These are phyloP conservation scores for Cotesia glomerata DNA, from an alignment of 1,140 invertebrate genomes.

Conservation along the genomic window DNA sequence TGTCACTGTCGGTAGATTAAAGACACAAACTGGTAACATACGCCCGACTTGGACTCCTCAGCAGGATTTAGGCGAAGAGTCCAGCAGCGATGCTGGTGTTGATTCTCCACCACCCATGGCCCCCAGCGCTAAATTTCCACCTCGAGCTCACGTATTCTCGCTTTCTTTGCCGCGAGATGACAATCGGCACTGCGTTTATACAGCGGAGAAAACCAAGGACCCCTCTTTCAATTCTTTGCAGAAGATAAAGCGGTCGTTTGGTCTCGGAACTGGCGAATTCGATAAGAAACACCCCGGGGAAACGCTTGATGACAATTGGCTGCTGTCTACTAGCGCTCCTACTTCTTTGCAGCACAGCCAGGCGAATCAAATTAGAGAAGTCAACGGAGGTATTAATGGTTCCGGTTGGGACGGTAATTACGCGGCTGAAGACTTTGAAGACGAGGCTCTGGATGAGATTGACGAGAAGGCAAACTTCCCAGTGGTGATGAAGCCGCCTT, in stretches of 20 bases:
- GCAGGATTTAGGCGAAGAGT: slow-evolving; percentile 74
- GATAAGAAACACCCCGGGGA: slow-evolving; percentile 41
- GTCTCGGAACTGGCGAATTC: slow-evolving; percentile 43
- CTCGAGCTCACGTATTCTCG: slow-evolving; percentile 74
- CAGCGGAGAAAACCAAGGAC: slow-evolving; percentile 62
- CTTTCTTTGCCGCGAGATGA: slow-evolving; percentile 73
- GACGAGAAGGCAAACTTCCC: slow-evolving; percentile 48
- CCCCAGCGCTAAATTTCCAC: slow-evolving; percentile 67
- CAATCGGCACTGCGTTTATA: slow-evolving; percentile 64
- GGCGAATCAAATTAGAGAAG: slow-evolving; percentile 26
- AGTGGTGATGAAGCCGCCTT: slow-evolving; percentile 58
- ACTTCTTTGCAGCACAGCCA: slow-evolving; percentile 75
- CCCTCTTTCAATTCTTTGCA: slow-evolving; percentile 71
- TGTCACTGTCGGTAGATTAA: slow-evolving; percentile 43
- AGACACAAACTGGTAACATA: slow-evolving; percentile 32
- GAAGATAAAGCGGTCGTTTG: slow-evolving; percentile 71
- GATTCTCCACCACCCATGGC: slow-evolving; percentile 49
- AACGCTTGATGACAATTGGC: slow-evolving; percentile 72
- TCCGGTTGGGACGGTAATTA: slow-evolving; percentile 48
- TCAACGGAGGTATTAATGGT: slow-evolving; percentile 10
- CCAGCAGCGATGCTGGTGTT: slow-evolving; percentile 72
- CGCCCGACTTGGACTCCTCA: slow-evolving; percentile 77
- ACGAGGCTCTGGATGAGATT: slow-evolving; percentile 44
- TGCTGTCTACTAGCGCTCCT: slow-evolving; percentile 78
- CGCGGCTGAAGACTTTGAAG: slow-evolving; percentile 49